These are phyloP conservation scores for Xiphorhynchus erythropygius DNA, from an alignment of 2,797 vertebrate species.

Conservation along the genomic window DNA sequence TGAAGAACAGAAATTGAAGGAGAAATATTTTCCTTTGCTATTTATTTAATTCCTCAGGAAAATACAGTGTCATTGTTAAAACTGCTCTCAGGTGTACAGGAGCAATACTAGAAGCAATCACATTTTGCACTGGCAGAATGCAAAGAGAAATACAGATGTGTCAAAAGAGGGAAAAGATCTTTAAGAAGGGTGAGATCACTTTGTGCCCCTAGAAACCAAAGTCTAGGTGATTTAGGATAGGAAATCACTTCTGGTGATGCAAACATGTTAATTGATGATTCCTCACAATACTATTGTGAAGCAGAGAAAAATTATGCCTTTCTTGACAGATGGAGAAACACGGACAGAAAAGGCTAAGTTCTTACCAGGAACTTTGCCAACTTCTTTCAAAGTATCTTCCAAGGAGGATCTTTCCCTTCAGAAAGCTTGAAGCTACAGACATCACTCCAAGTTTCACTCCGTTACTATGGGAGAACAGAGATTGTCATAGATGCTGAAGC, in stretches of 20 bases:
- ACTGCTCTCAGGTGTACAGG: background rate
- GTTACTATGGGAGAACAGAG: background rate
- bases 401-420: background rate
- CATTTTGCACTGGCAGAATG: background rate
- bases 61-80: background rate
- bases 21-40: background rate
- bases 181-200: background rate
- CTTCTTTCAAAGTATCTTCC: slow-evolving; percentile 46
- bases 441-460: background rate
- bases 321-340: slow-evolving; percentile 43
- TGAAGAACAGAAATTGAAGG: background rate
- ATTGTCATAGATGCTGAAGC: background rate
- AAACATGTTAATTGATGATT: slow-evolving; percentile 1
- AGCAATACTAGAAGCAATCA: background rate
- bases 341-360: slow-evolving; percentile 17
- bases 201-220: background rate
- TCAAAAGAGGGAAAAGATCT: background rate
- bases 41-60: background rate
- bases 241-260: background rate
- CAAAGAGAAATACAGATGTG: background rate
- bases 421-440: background rate
- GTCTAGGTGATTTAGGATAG: slow-evolving; percentile 1
- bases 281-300: background rate
- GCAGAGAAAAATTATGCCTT: slow-evolving; percentile 3
- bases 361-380: slow-evolving; percentile 41